Evolutionary conservation across 2,797 vertebrate genomes (phyloP).

Genomic region (Sebastes oblongus): DNA sequence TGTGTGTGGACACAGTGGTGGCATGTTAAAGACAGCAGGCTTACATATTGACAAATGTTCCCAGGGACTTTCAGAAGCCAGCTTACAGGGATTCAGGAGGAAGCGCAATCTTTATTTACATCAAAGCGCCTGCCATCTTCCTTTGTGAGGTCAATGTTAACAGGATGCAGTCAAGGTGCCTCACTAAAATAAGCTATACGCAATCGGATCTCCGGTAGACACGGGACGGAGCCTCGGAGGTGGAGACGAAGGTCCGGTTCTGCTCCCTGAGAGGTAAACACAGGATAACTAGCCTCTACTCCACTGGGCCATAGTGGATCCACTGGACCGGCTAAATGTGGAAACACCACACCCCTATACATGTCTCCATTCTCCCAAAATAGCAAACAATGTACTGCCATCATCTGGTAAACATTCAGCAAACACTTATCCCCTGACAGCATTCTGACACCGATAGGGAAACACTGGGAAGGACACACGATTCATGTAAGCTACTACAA

Average conservation of each 20-base stretch:
- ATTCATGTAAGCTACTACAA: constrained; percentile 32
- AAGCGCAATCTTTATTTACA: constrained; percentile 77
- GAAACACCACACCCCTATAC: constrained; percentile 74
- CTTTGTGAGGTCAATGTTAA: constrained; percentile 68
- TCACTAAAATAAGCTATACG: constrained; percentile 72
- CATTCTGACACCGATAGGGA: constrained; percentile 69
- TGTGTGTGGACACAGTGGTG: constrained; percentile 22
- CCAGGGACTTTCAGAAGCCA: constrained; percentile 55
- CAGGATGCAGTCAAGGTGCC: constrained; percentile 78
- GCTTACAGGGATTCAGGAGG: constrained; percentile 68
- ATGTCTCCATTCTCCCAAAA: constrained; percentile 69
- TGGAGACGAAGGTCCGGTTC: constrained; percentile 55
- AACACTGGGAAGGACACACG: constrained; percentile 69
- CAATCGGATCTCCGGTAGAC: constrained; percentile 74
- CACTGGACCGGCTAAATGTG: constrained; percentile 69
- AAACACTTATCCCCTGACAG: constrained; percentile 70
- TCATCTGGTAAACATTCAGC: constrained; percentile 79
- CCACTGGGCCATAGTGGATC: constrained; percentile 68
- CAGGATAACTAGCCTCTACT: constrained; percentile 71
- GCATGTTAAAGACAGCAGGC: constrained; percentile 67
- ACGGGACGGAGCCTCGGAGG: constrained; percentile 52
- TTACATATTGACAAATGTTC: constrained; percentile 73
- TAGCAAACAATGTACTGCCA: constrained; percentile 80
- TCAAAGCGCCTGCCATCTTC: constrained; percentile 73
- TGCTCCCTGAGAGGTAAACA: constrained; percentile 79